A percentile compares a stretch with the other conserved stretches of the same genome.
Evolutionary conservation across 2,797 vertebrate species (phyloP).

Genomic region (Coregonus ussuriensis): DNA sequence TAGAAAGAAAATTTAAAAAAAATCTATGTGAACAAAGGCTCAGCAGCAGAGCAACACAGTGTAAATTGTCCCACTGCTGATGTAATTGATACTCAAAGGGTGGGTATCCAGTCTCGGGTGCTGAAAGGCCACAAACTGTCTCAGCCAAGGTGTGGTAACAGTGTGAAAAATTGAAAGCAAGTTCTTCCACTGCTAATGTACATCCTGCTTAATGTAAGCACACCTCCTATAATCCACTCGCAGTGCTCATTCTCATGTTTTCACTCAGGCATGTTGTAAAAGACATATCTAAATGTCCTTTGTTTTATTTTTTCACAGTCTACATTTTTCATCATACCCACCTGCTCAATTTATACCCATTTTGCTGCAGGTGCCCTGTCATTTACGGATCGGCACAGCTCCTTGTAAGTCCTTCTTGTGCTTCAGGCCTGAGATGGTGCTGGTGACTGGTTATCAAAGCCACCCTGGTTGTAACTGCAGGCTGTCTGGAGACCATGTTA

Average conservation of each 20-base stretch:
- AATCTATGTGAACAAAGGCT: slow-evolving; percentile 86
- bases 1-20: slow-evolving; percentile 63
- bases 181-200: slow-evolving; percentile 80
- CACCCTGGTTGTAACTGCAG: slow-evolving; percentile 66
- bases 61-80: slow-evolving; percentile 91
- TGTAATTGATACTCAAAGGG: slow-evolving; percentile 93
- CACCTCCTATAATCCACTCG: slow-evolving; percentile 65
- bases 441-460: slow-evolving; percentile 80
- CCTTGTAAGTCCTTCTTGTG: slow-evolving; percentile 56
- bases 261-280: slow-evolving; percentile 71
- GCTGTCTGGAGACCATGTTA: not conserved
- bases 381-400: slow-evolving; percentile 60
- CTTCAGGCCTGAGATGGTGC: slow-evolving; percentile 82
- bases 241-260: slow-evolving; percentile 78
- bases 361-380: slow-evolving; percentile 63
- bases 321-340: slow-evolving; percentile 31
- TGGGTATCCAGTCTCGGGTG: slow-evolving; percentile 82
- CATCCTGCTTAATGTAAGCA: slow-evolving; percentile 80
- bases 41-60: slow-evolving; percentile 85
- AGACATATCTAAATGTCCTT: slow-evolving; percentile 60
- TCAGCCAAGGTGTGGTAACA: slow-evolving; percentile 89
- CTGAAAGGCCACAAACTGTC: slow-evolving; percentile 92
- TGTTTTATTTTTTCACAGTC: slow-evolving; percentile 18
- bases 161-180: slow-evolving; percentile 87
- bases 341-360: slow-evolving; percentile 70